A percentile compares a stretch with the other conserved stretches of the same genome.
These are phyloP conservation scores for Aporophyla lueneburgensis DNA, from an alignment of 2,888 invertebrate genomes.

Conservation along the genomic window DNA sequence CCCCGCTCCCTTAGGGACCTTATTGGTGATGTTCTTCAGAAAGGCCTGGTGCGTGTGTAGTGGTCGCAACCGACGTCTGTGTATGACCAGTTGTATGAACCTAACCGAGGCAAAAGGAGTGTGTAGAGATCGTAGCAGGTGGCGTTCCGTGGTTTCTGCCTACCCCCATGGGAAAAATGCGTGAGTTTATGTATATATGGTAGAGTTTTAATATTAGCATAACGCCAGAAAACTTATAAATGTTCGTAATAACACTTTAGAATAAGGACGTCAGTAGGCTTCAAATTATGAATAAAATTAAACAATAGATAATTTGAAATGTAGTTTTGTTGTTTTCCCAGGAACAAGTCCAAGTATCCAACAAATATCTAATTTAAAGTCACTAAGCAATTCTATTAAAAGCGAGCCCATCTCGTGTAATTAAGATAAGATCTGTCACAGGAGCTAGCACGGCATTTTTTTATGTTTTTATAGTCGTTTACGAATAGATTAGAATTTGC, in stretches of 20 bases:
- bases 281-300: not conserved
- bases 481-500: constrained; percentile 77
- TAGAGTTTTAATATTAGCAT: not conserved
- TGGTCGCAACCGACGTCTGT: too few species aligned
- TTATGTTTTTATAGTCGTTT: constrained; percentile 70
- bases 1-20: too few species aligned
- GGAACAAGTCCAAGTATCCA: constrained; percentile 31
- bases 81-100: too few species aligned
- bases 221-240: not conserved
- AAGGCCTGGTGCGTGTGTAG: too few species aligned
- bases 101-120: too few species aligned
- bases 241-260: not conserved
- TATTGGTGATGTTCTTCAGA: too few species aligned
- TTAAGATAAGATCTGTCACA: constrained; percentile 74
- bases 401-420: constrained; percentile 68
- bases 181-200: too few species aligned
- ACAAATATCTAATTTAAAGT: constrained; percentile 47
- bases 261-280: not conserved
- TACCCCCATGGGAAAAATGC: too few species aligned
- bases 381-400: constrained; percentile 67
- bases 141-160: too few species aligned
- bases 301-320: constrained; percentile 3
- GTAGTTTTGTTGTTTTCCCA: not conserved
- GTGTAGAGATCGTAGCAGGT: too few species aligned
- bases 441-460: constrained; percentile 61